phyloP scores from a whole-genome alignment of 2,797 vertebrate species.

The Dermochelys coriacea region DNA sequence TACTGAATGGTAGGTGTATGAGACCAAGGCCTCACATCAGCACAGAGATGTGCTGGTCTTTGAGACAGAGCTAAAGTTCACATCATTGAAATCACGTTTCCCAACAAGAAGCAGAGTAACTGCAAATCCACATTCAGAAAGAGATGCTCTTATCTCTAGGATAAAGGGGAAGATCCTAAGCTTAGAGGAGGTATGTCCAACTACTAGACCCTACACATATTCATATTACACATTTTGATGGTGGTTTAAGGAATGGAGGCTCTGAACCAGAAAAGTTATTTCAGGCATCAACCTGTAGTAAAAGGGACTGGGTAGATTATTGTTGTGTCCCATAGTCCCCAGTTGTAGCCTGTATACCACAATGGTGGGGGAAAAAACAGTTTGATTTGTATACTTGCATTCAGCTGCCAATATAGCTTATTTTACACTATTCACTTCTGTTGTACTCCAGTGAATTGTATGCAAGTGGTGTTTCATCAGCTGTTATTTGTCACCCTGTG shows the following conservation, averaged over 20 bases:
- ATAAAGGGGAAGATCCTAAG: neutral
- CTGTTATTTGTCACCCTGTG: neutral
- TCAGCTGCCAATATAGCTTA: neutral
- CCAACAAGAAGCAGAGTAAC: neutral
- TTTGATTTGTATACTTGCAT: neutral
- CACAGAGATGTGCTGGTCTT: neutral
- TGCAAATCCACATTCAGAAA: neutral
- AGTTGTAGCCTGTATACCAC: neutral
- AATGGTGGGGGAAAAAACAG: rapidly evolving
- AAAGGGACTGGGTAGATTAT: neutral
- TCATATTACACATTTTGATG: too few species aligned
- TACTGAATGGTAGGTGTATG: neutral
- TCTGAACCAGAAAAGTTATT: neutral
- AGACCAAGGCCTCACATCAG: neutral
- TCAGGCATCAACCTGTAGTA: neutral
- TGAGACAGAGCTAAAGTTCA: neutral
- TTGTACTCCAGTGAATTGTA: neutral
- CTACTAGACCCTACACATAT: neutral
- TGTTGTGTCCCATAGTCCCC: neutral
- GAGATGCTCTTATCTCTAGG: neutral
- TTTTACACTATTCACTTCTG: neutral
- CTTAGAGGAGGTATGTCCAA: neutral
- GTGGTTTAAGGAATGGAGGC: neutral
- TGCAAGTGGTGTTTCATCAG: neutral
- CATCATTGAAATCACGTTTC: neutral